A percentile compares a stretch with the other conserved stretches of the same genome.
These are phyloP conservation scores for Schrankia costaestrigalis DNA, from an alignment of 2,888 invertebrate genomes.

Conservation along the genomic window DNA sequence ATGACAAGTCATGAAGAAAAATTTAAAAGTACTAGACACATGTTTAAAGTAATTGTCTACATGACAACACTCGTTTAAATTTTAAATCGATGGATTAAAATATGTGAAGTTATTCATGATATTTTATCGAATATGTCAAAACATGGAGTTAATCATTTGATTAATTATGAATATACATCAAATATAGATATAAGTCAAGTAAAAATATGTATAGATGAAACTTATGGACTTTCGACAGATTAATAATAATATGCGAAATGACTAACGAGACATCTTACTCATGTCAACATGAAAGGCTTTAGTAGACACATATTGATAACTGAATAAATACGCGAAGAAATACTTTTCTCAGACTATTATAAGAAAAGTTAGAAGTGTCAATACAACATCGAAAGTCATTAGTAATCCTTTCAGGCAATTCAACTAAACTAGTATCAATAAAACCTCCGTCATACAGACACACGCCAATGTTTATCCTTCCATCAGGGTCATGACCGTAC, in stretches of 20 bases:
- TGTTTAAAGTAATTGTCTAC: slow-evolving; percentile 20
- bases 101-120: slow-evolving; percentile 26
- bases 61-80: slow-evolving; percentile 31
- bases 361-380: too few species aligned
- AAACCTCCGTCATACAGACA: too few species aligned
- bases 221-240: slow-evolving; percentile 11
- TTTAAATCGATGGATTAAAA: slow-evolving; percentile 28
- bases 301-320: not conserved
- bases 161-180: slow-evolving; percentile 23
- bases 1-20: slow-evolving; percentile 25
- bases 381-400: too few species aligned
- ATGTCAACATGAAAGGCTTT: slow-evolving; percentile 5
- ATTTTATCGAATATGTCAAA: slow-evolving; percentile 33
- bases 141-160: slow-evolving; percentile 28
- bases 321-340: not conserved
- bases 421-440: too few species aligned
- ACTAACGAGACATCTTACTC: slow-evolving; percentile 14
- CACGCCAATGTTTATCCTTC: slow-evolving; percentile 10
- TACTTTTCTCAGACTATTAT: too few species aligned
- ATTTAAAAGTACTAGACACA: slow-evolving; percentile 12
- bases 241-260: slow-evolving; percentile 19
- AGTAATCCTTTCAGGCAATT: too few species aligned
- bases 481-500: slow-evolving; percentile 25
- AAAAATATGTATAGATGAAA: slow-evolving; percentile 24
- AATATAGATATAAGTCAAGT: slow-evolving; percentile 20